phyloP scores from a whole-genome alignment of 2,113 vertebrate species.

The Tyrannus savana region DNA sequence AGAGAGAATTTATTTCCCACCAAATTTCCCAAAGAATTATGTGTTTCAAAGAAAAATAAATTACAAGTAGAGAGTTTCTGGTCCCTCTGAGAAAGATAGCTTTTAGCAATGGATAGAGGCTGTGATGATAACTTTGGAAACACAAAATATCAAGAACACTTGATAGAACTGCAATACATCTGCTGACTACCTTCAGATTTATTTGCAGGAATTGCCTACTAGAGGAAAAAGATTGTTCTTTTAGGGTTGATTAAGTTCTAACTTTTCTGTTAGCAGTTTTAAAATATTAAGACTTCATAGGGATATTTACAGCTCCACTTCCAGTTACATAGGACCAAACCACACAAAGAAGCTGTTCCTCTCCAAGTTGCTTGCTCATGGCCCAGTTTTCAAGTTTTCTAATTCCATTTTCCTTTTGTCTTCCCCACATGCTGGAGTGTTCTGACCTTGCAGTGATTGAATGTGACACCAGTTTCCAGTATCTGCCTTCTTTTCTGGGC shows the following conservation, averaged over 20 bases:
- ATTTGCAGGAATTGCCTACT: neutral
- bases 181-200: neutral
- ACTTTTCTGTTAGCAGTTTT: neutral
- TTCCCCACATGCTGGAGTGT: neutral
- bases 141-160: neutral
- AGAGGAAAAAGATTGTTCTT: neutral
- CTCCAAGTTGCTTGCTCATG: neutral
- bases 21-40: neutral
- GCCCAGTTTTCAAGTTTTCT: neutral
- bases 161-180: neutral
- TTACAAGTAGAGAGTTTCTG: neutral
- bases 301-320: neutral
- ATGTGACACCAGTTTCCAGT: neutral
- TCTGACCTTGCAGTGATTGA: fast-evolving
- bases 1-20: neutral
- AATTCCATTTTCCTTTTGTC: neutral
- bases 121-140: neutral
- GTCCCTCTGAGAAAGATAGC: neutral
- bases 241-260: neutral
- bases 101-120: neutral
- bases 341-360: neutral
- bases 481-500: neutral
- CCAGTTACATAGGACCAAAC: neutral
- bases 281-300: neutral
- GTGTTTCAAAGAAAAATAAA: neutral